Conservation (phyloP, 2,888 invertebrate genomes). For the Escarpia spicata region DNA sequence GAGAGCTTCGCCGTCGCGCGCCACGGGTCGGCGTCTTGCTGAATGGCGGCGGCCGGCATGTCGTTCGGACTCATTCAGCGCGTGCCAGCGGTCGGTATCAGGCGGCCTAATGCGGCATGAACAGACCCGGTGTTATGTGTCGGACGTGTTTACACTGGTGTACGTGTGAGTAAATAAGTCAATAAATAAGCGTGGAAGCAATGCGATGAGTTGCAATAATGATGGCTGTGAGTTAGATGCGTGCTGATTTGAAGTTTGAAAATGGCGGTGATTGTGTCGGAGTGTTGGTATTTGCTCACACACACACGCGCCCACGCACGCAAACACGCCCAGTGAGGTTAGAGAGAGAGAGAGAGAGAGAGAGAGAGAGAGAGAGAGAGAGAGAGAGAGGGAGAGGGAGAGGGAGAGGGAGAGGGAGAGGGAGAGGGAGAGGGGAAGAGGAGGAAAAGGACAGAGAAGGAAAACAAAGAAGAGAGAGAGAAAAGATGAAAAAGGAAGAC, state of each 20-base stretch:
- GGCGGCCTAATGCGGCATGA: neutral
- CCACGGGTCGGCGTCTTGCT: neutral
- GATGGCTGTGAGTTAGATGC: neutral
- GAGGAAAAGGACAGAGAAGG: no score
- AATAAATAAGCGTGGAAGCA: neutral
- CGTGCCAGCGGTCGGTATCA: neutral
- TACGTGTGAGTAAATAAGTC: neutral
- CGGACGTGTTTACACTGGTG: neutral
- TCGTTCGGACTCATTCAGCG: neutral
- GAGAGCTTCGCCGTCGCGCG: neutral
- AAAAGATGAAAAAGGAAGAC: neutral
- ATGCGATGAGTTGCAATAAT: neutral
- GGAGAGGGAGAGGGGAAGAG: no score
- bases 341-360: neutral
- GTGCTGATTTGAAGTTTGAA: neutral
- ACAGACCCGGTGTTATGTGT: neutral
- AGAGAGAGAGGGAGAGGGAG: neutral
- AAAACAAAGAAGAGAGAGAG: neutral
- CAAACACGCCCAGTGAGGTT: neutral
- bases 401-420: neutral
- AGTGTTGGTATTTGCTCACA: no score
- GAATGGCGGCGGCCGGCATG: neutral
- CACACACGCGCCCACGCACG: neutral
- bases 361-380: neutral
- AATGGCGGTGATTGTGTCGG: no score